Evolutionary conservation across 2,888 invertebrate species (phyloP).

Genomic region (Leptopilina myrica): DNA sequence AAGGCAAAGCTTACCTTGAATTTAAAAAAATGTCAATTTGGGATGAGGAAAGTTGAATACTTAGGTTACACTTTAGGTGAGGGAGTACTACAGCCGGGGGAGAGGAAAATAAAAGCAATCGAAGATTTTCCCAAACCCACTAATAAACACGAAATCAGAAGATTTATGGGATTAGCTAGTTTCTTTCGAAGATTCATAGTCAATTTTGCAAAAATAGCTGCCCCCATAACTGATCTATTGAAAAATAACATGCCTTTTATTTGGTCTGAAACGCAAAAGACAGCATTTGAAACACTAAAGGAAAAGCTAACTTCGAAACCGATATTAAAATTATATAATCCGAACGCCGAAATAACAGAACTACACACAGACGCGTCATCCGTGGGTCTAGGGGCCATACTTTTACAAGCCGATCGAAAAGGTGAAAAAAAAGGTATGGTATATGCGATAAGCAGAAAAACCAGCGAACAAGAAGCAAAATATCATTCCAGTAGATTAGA

Average conservation of each 20-base stretch:
- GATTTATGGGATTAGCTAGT: background rate
- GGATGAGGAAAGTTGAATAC: conserved; percentile 51
- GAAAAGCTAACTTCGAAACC: conserved; percentile 47
- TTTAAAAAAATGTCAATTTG: conserved; percentile 58
- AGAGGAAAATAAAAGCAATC: background rate
- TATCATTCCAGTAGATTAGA: conserved; percentile 62
- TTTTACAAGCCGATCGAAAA: conserved; percentile 48
- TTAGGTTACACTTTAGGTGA: conserved; percentile 10
- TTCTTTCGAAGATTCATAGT: background rate
- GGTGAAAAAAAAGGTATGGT: conserved; percentile 44
- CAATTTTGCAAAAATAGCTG: background rate
- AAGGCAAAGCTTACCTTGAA: conserved; percentile 62
- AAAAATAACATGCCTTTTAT: background rate
- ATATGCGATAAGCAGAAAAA: conserved; percentile 63
- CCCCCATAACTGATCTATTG: background rate
- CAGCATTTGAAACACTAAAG: conserved; percentile 38
- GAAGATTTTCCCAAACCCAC: background rate
- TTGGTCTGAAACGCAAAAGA: background rate
- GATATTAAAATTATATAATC: conserved; percentile 46
- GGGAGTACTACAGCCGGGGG: background rate
- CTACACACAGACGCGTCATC: conserved; percentile 53
- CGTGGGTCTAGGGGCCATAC: conserved; percentile 50
- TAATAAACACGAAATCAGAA: background rate
- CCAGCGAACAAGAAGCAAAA: conserved; percentile 52
- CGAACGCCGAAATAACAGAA: conserved; percentile 45